These are phyloP conservation scores for Oryzias melastigma DNA, from an alignment of 2,113 vertebrate genomes.

Conservation along the genomic window DNA sequence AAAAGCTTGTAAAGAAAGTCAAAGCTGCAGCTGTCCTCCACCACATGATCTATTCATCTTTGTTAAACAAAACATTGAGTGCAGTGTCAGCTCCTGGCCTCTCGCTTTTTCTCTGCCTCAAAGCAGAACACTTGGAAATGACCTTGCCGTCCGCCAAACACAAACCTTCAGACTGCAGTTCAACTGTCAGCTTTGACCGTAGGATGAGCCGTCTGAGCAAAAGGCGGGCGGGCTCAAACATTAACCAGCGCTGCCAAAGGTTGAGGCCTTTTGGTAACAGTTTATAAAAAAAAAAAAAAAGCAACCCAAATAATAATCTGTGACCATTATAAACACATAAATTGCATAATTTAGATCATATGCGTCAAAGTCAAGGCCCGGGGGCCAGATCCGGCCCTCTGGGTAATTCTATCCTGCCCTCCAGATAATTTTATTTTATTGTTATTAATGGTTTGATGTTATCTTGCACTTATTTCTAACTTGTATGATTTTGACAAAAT, in stretches of 20 bases:
- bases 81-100: background rate
- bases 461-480: too few species aligned
- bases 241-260: slow-evolving; percentile 15
- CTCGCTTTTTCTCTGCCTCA: background rate
- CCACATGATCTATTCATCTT: background rate
- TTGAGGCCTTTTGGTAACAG: background rate
- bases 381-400: too few species aligned
- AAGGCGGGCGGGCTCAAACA: slow-evolving; percentile 31
- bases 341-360: too few species aligned
- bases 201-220: background rate
- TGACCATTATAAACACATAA: too few species aligned
- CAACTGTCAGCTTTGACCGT: background rate
- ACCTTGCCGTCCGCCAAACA: background rate
- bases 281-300: too few species aligned
- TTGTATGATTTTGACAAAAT: too few species aligned
- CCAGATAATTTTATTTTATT: too few species aligned
- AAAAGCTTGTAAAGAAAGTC: too few species aligned
- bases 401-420: too few species aligned
- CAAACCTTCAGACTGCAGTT: slow-evolving; percentile 8
- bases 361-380: too few species aligned
- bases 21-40: background rate
- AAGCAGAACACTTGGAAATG: background rate
- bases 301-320: too few species aligned
- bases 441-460: too few species aligned
- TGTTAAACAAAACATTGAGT: background rate